Evolutionary conservation across 2,797 vertebrate species (phyloP).

Genomic region (Tarsius wallacei): DNA sequence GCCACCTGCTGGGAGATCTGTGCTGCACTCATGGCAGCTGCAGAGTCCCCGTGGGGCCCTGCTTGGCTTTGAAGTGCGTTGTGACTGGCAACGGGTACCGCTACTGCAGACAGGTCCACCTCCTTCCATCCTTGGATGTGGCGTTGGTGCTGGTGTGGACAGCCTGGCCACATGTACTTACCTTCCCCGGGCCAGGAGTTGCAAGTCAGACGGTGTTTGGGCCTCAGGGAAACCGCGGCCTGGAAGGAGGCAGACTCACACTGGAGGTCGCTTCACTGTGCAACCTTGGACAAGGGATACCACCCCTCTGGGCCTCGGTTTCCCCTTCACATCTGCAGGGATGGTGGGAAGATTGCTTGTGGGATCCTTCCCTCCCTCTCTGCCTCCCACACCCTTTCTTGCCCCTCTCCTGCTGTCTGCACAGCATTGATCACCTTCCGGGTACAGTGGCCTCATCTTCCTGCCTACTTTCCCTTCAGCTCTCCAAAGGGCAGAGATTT

Average conservation of each 20-base stretch:
- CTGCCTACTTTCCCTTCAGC: not conserved
- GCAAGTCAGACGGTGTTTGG: not conserved
- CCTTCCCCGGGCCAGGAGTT: not conserved
- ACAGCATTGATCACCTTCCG: fast-evolving
- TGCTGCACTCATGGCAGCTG: not conserved
- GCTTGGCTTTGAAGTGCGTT: fast-evolving
- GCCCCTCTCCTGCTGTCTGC: not conserved
- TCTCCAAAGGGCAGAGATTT: not conserved
- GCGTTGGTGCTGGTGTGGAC: fast-evolving
- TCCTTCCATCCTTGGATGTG: not conserved
- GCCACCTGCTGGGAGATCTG: fast-evolving
- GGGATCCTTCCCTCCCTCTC: not conserved
- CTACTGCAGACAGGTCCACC: fast-evolving
- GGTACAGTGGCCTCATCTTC: fast-evolving
- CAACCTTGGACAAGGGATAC: not conserved
- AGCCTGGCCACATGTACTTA: too few species aligned
- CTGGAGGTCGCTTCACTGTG: fast-evolving
- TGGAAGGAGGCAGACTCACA: fast-evolving
- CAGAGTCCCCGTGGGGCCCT: not conserved
- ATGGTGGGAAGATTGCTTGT: fast-evolving
- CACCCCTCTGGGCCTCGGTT: not conserved
- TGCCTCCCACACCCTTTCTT: fast-evolving
- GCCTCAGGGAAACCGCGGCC: not conserved
- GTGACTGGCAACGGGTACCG: not conserved
- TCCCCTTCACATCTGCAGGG: not conserved